Base-by-base conservation (phyloP, 1,140 invertebrate species). In the Bombus confusus region DNA sequence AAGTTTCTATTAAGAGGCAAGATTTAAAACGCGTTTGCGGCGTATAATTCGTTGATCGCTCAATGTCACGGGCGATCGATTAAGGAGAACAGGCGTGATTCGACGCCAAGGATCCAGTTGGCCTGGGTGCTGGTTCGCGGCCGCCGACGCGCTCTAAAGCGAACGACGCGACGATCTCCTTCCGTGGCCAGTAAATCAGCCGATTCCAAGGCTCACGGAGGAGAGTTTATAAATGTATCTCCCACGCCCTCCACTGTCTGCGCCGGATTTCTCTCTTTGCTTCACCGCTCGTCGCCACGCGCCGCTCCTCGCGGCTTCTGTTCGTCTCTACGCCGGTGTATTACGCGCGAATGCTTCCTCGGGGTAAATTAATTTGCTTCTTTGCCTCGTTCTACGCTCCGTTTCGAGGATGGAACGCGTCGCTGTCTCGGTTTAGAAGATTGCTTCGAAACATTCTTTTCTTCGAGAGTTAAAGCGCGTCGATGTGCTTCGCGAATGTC, bases 161-260 rank as follows among this genome's bases (percentile, higher is more conserved):
- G 76, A 71, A 83, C 75, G 82, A 81, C 86, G 83, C 85, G 57
- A 87, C 75, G 82, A 78, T 83, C 84, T 90, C 72, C 74, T 91
- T 88, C 89, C 82, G 75, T 87, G 89, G 79, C 83, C 84, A 82
- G 84, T 92, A 90, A 92, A 92, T 91, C 91, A 89, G 85, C 83
- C 88, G 83, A 91, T 86, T 90, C 86, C 87, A 86, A 90, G 74
- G 79, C 89, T 88, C 89, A 88, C 83, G 87, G 90, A 90, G 84
- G 77, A 89, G 90, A 92, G 92, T 93, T 92, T 92, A 92, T 93
- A 93, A 93, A 93, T 93, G 93, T 91, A 91, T 93, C 93, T 93
- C 93, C 93, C 92, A 93, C 93, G 93, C 93, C 93, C 91, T 93
- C 90, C 88, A 91, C 91, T 91, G 93, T 93, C 92, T 93, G 89